Conservation (phyloP, 2,113 vertebrate species). For the Centropus bengalensis region DNA sequence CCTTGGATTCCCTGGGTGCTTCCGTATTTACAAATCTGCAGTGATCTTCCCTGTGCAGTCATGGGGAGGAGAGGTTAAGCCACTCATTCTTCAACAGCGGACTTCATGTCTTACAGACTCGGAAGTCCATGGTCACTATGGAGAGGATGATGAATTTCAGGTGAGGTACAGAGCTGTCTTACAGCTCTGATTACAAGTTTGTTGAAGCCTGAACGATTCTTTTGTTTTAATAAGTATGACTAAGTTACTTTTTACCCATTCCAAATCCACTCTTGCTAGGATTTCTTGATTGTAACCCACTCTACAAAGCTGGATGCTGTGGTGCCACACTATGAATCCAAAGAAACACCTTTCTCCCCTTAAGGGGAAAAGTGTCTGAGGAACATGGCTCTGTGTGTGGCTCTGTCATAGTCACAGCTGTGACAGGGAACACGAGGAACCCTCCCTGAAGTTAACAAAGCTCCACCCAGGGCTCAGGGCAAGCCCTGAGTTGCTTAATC, state of each 20-base stretch:
- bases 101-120: background rate
- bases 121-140: background rate
- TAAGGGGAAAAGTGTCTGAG: background rate
- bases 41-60: background rate
- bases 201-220: background rate
- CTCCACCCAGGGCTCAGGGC: background rate
- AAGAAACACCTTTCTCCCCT: background rate
- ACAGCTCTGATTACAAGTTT: background rate
- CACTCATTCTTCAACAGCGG: background rate
- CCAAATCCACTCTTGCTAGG: background rate
- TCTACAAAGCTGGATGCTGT: accelerated
- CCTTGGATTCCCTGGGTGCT: background rate
- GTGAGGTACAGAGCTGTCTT: background rate
- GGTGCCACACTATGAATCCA: background rate
- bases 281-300: background rate
- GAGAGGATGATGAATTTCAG: conserved; percentile 33
- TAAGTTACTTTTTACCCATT: conserved; percentile 16
- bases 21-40: background rate
- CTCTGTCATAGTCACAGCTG: background rate
- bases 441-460: background rate
- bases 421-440: background rate
- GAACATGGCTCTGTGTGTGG: accelerated
- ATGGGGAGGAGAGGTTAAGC: background rate
- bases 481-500: background rate
- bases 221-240: background rate